Evolutionary conservation across 2,113 vertebrate species (phyloP), one percentile per base, ranked within the genome.

Genomic region (Pseudorasbora parva): DNA sequence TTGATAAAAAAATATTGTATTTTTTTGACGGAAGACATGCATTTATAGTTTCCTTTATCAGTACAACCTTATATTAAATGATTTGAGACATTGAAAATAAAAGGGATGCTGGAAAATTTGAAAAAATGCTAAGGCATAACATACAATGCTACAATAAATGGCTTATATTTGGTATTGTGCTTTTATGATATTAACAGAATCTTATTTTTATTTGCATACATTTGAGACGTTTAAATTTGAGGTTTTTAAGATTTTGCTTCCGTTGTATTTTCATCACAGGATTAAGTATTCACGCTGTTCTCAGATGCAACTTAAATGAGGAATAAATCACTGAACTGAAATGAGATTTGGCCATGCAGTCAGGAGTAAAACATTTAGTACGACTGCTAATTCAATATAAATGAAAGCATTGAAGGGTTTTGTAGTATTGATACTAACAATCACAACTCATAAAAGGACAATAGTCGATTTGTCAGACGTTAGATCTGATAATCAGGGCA

Each of bases 131-230:
- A 69, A 43, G 60, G 56, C 43, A 23, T 72, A 56, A 71, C n/a
- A 64, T 64, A 51, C 23, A 69, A 45, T 82, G 80, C 54, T 72
- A 62, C 21, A 78, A 27, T 43, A 56, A 72, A 54, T 47, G 8
- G 2, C 56, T 6, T 41, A 9, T 77, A 10, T 33, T 43, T 72
- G 69, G 11, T 51, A 71, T 73, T 64, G 54, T 68, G 76, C 43
- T 71, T 64, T 86, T 5, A 33, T 75, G 82, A 27, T 37, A 21
- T 56, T 49, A 77, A 37, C 19, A 19, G 54, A 49, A 47, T 45
- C 66, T 49, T 56, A 51, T 60, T 43, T 74, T 27, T 49, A 73
- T 49, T 73, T 25, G 43, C 71, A 74, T 27, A 73, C 12, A 49
- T 73, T 15, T 21, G 45, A 45, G n/a, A 47, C 6, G n/a, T 41